Base-by-base conservation (phyloP, 2,797 vertebrate genomes). In the Coreius guichenoti region DNA sequence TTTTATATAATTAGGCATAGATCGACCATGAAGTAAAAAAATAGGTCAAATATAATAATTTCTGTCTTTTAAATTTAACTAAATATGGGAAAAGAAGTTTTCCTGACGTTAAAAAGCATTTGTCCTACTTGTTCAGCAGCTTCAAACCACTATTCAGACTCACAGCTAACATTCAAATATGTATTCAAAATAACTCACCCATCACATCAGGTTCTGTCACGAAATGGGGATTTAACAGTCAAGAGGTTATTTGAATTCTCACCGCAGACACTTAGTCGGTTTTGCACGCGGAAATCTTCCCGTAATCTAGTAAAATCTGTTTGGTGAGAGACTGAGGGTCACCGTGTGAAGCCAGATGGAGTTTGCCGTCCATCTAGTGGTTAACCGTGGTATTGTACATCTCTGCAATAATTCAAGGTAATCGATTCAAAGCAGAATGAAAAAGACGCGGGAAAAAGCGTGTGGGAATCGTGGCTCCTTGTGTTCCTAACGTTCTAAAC, bases 191-290 rank as follows among this genome's bases (percentile, higher is more conserved):
- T 67, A 88, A 89, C 83, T 80, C 76, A 78, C 33, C 65, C 9
- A 88, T 84, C 87, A 17, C 79, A 61, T 89, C 21, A 26, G 75
- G 88, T 89, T 90, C 29, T 33, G 81, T 83, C 29, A n/a, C 77
- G 70, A 65, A 47, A 39, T 54, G 67, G 90, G 87, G 90, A 89
- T 89, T 89, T 90, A 78, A 92, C 89, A 81, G 89, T 68, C 80
- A 81, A 75, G 70, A 51, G 75, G 3, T 19, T 63, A 92, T 94
- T 93, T 92, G 89, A 88, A 70, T 65, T 72, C 43, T 29, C 63
- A 54, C 72, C 56, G 16, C 82, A 77, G 29, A 56, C 72, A 83
- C 19, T 74, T 43, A 26, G 39, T 79, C 21, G 29, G 56, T 17
- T 81, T 61, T 45, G 11, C 43, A 65, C n/a, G 26, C 61, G 45